Evolutionary conservation across 2,888 invertebrate species (phyloP).

Genomic region (Hemistola chrysoprasaria): DNA sequence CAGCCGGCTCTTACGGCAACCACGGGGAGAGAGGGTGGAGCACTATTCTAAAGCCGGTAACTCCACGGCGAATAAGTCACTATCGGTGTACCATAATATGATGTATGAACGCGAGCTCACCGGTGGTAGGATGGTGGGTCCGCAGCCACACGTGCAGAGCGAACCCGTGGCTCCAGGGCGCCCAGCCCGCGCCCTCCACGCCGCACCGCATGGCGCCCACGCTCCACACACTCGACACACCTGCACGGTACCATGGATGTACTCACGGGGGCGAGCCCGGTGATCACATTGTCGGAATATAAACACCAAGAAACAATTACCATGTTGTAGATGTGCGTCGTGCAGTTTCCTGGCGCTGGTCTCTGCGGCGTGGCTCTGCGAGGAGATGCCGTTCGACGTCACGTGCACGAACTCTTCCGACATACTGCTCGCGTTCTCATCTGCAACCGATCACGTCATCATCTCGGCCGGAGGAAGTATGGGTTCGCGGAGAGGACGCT

Average conservation of each 20-base stretch:
- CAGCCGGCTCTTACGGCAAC: no score
- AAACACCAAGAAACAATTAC: no score
- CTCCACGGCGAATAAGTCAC: no score
- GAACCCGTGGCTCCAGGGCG: constrained; percentile 84
- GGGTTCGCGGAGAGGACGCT: no score
- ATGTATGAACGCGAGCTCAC: no score
- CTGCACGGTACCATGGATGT: constrained; percentile 34
- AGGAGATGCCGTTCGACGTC: constrained; percentile 38
- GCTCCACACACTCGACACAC: constrained; percentile 57
- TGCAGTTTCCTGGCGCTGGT: constrained; percentile 45
- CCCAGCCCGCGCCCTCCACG: constrained; percentile 80
- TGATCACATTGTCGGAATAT: no score
- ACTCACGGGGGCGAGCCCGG: constrained; percentile 51
- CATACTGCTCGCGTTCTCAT: constrained; percentile 29
- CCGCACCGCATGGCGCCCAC: constrained; percentile 58
- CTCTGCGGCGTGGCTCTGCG: constrained; percentile 56
- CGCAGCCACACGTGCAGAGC: constrained; percentile 80
- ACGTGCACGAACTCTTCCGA: constrained; percentile 41
- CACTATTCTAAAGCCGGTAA: no score
- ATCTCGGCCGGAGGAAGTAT: no score
- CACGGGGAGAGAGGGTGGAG: no score
- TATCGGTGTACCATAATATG: no score
- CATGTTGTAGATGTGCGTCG: constrained; percentile 41
- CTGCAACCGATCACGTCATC: not conserved
- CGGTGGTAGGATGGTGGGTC: not conserved